Evolutionary conservation across 2,797 vertebrate species (phyloP).

Genomic region (Anguilla obscura): DNA sequence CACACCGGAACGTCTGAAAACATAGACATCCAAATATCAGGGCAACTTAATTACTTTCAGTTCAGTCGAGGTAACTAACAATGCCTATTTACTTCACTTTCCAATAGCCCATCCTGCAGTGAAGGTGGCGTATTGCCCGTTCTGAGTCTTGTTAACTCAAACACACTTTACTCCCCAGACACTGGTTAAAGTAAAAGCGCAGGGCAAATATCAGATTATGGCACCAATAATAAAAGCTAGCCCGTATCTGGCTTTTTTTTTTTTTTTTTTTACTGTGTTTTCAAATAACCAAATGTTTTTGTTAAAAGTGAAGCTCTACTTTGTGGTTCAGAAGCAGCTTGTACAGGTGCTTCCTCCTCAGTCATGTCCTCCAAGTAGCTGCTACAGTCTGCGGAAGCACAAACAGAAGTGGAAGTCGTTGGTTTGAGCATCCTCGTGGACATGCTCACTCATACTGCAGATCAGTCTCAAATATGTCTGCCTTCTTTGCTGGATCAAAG

Average conservation of each 20-base stretch:
- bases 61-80: not conserved
- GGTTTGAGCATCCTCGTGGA: not conserved
- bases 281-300: constrained; percentile 5
- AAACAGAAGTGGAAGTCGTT: constrained; percentile 13
- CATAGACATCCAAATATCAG: constrained; percentile 24
- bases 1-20: constrained; percentile 57
- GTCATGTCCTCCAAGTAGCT: constrained; percentile 41
- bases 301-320: constrained; percentile 38
- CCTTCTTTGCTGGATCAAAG: constrained; percentile 23
- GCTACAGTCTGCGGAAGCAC: constrained; percentile 47
- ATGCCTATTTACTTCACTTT: not conserved
- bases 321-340: constrained; percentile 33
- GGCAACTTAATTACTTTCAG: not conserved
- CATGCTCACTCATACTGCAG: not conserved
- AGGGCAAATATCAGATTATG: not conserved
- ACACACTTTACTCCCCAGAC: not conserved
- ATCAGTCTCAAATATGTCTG: not conserved
- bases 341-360: constrained; percentile 22
- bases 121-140: not conserved
- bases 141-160: not conserved
- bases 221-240: not conserved
- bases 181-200: not conserved
- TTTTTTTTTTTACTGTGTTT: not conserved
- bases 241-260: not conserved
- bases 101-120: not conserved